These are phyloP conservation scores for Drosophila rufa DNA, from an alignment of 1,140 invertebrate genomes.

Conservation along the genomic window DNA sequence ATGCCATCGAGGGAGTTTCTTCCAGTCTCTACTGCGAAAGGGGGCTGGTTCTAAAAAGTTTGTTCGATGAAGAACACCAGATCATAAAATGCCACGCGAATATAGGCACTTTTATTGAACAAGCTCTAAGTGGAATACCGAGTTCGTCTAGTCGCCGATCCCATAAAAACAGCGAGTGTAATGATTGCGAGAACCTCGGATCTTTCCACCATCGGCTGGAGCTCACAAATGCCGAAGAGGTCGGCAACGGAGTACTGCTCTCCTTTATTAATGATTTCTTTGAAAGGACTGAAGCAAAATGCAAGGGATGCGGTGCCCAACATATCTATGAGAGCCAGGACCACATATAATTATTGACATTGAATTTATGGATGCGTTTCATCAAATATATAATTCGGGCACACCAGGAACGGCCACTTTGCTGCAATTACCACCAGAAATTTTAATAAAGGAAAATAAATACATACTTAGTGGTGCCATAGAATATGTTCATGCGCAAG, in stretches of 20 bases:
- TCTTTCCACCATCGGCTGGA: background rate
- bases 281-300: background rate
- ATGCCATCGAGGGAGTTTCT: background rate
- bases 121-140: background rate
- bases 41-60: conserved; percentile 1
- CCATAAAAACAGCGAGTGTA: background rate
- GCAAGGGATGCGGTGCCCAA: background rate
- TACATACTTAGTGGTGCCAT: too few species aligned
- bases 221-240: background rate
- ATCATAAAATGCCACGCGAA: background rate
- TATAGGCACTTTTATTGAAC: background rate
- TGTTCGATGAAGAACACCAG: conserved; percentile 1
- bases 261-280: background rate
- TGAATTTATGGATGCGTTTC: background rate
- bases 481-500: too few species aligned
- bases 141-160: too few species aligned
- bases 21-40: background rate
- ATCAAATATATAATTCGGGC: background rate
- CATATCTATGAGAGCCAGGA: background rate
- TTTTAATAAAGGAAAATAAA: too few species aligned
- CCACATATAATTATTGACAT: background rate
- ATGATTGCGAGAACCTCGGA: background rate
- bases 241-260: background rate
- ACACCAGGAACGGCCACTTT: too few species aligned
- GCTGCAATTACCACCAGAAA: too few species aligned